Evolutionary conservation across 2,113 vertebrate species (phyloP), one percentile per base, ranked within the genome.

Genomic region (Xiphias gladius): DNA sequence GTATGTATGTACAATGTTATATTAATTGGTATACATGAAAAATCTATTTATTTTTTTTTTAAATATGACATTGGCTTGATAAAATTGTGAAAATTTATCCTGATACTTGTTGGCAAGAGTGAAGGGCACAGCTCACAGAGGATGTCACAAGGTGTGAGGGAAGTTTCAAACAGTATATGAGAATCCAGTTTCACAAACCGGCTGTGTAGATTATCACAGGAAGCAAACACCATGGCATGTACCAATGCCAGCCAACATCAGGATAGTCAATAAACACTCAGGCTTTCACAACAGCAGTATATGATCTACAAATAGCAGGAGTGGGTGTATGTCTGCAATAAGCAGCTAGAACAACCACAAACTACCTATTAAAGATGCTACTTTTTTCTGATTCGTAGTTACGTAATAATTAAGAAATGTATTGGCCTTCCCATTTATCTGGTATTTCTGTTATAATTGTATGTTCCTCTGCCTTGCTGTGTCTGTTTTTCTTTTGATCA

Each of bases 131-230:
- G 76, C 57, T 87, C 64, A 26, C 46, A 52, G 76, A 83, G 73
- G 83, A 82, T 78, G 85, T 89, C 83, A 86, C 73, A 63, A 81
- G 86, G 55, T 62, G 19, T 65, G 73, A 64, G 72, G 79, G 75
- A 62, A n/a, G 85, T 79, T 90, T 87, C 59, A 87, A 86, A 86
- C 89, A 48, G 57, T 57, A 77, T 75, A 70, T 0, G n/a, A 69
- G 92, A 84, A 74, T 94, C 88, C 11, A 24, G 79, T 94, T 94
- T 93, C 91, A 91, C 78, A 74, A 76, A 67, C 85, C 58, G 83
- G 81, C 85, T 74, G 79, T 67, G 80, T 88, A 91, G 92, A 93
- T 93, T 94, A 93, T 83, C 92, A 91, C 92, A 91, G 92, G 91
- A 93, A 93, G 89, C 85, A 73, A 92, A 88, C 85, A 62, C 85